Percentiles rank a stretch among this genome's conserved stretches.
Conservation (phyloP, 2,797 vertebrate genomes). For the Thaleichthys pacificus region DNA sequence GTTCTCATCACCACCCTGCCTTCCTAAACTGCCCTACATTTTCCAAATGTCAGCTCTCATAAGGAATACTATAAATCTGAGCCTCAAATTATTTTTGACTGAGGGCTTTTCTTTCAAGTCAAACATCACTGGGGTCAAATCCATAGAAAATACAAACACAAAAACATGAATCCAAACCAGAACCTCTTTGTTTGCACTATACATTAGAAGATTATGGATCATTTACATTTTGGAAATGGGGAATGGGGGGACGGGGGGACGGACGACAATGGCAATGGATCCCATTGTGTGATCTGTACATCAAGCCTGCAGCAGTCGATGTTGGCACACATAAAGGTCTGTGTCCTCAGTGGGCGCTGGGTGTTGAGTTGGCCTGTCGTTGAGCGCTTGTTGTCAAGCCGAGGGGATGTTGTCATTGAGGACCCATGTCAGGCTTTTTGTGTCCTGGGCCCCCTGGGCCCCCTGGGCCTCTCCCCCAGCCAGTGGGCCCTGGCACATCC, state of each 20-base stretch:
- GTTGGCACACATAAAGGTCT: conserved; percentile 34
- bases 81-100: neutral
- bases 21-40: conserved; percentile 38
- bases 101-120: conserved; percentile 43
- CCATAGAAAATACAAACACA: neutral
- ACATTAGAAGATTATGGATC: neutral
- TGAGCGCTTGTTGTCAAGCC: conserved; percentile 32
- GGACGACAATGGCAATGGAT: conserved; percentile 6
- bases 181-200: neutral
- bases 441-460: conserved; percentile 31
- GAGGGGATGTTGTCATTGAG: conserved; percentile 46
- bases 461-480: conserved; percentile 33
- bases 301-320: conserved; percentile 48
- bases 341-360: conserved; percentile 37
- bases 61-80: conserved; percentile 29
- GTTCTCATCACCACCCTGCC: conserved; percentile 32
- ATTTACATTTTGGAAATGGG: neutral
- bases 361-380: conserved; percentile 44
- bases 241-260: neutral
- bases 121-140: conserved; percentile 11
- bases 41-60: conserved; percentile 1
- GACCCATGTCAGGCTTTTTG: conserved; percentile 49
- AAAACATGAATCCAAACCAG: conserved; percentile 23
- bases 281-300: conserved; percentile 38
- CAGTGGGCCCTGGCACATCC: conserved; percentile 19